A percentile compares a stretch with the other conserved stretches of the same genome.
phyloP scores from a whole-genome alignment of 37 sponge, comb jelly and placozoan genomes.

The Ephydatia muelleri region DNA sequence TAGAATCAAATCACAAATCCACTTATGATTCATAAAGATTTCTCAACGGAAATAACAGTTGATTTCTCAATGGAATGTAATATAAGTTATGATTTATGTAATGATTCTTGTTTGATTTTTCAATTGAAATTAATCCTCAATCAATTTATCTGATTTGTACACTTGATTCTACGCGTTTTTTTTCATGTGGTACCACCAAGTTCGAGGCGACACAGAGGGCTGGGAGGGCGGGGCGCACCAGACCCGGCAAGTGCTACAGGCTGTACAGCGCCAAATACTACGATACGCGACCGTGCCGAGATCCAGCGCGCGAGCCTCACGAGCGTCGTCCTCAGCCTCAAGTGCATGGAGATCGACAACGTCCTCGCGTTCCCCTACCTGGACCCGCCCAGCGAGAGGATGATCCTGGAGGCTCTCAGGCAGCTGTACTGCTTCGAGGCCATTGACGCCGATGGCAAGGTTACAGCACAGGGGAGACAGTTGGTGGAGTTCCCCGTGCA shows the following conservation, averaged over 20 bases:
- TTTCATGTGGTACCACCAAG: constrained; percentile 63
- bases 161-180: neutral
- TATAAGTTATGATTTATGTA: neutral
- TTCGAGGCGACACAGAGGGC: constrained; percentile 83
- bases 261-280: constrained; percentile 74
- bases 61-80: neutral
- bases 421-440: constrained; percentile 87
- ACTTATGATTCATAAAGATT: neutral
- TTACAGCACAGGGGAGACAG: constrained; percentile 64
- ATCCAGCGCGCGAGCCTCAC: constrained; percentile 86
- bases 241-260: constrained; percentile 76
- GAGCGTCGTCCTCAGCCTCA: constrained; percentile 78
- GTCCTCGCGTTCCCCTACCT: constrained; percentile 85
- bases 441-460: constrained; percentile 59
- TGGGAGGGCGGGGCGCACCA: constrained; percentile 86
- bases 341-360: constrained; percentile 80
- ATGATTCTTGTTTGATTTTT: neutral
- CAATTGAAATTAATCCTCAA: neutral
- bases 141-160: constrained; percentile 1
- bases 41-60: neutral
- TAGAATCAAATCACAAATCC: neutral
- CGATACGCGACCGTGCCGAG: constrained; percentile 72
- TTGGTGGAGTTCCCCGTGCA: constrained; percentile 82
- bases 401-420: constrained; percentile 80
- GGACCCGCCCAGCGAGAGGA: constrained; percentile 83